A percentile compares a stretch with the other conserved stretches of the same genome.
These are phyloP conservation scores for Catajapyx aquilonaris DNA, from an alignment of 1,140 invertebrate genomes.

Conservation along the genomic window DNA sequence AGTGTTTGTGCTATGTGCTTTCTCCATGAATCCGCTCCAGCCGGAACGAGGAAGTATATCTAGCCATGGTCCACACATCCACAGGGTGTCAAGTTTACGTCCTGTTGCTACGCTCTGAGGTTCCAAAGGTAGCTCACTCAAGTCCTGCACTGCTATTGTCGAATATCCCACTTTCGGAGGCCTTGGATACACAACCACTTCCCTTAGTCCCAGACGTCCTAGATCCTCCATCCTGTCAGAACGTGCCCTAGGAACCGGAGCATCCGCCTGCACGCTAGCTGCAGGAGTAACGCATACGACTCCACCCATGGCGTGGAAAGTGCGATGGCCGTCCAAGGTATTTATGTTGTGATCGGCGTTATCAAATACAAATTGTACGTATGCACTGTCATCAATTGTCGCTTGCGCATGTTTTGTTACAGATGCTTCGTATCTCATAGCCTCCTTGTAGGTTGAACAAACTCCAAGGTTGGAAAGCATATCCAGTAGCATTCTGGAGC, in stretches of 20 bases:
- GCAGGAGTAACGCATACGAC: slow-evolving; percentile 1
- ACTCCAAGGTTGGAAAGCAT: slow-evolving; percentile 10
- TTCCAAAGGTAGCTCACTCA: neutral
- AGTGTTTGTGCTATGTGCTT: neutral
- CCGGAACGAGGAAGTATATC: neutral
- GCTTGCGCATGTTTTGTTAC: slow-evolving; percentile 1
- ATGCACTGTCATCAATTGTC: slow-evolving; percentile 2
- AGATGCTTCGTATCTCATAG: slow-evolving; percentile 5
- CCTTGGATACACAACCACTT: neutral
- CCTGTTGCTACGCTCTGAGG: neutral
- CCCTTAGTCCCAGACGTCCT: neutral
- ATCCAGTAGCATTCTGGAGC: slow-evolving; percentile 12
- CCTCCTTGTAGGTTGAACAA: slow-evolving; percentile 12
- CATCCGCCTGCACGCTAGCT: neutral
- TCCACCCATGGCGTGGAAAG: slow-evolving; percentile 4
- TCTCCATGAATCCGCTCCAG: neutral
- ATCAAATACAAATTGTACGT: slow-evolving; percentile 4
- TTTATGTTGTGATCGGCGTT: slow-evolving; percentile 1
- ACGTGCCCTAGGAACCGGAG: neutral
- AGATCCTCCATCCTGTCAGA: neutral
- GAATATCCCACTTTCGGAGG: neutral
- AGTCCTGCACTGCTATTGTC: neutral
- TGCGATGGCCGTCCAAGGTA: slow-evolving; percentile 1
- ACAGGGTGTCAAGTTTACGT: neutral
- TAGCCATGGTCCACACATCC: neutral